These are phyloP conservation scores for fruit fly (Drosophila melanogaster) DNA, from an alignment of 1,140 invertebrate species.

Conservation along the genomic window Release_6_plus_ISO1_MT NT_033777.3:5935001-5935500, in stretches of 20 bases:
- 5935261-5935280: neutral
- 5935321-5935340: too few relatives aligned
- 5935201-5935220: conserved; percentile 29
- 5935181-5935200: conserved; percentile 45
- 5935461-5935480: neutral
- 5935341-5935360: too few relatives aligned
- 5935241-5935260: conserved; percentile 14
- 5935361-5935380: too few relatives aligned
- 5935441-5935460: neutral
- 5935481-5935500: too few relatives aligned
- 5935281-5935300: neutral
- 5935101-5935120: conserved; percentile 54
- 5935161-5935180: conserved; percentile 48
- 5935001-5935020: conserved; percentile 33
- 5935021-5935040: conserved; percentile 61
- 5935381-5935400: too few relatives aligned
- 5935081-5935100: conserved; percentile 46
- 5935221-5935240: conserved; percentile 28
- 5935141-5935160: conserved; percentile 43
- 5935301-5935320: neutral
- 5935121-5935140: conserved; percentile 32
- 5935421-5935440: neutral
- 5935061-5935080: conserved; percentile 40
- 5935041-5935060: conserved; percentile 47
- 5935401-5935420: too few relatives aligned